Evolutionary conservation across 2,797 vertebrate species (phyloP).

Genomic region (Thaleichthys pacificus): DNA sequence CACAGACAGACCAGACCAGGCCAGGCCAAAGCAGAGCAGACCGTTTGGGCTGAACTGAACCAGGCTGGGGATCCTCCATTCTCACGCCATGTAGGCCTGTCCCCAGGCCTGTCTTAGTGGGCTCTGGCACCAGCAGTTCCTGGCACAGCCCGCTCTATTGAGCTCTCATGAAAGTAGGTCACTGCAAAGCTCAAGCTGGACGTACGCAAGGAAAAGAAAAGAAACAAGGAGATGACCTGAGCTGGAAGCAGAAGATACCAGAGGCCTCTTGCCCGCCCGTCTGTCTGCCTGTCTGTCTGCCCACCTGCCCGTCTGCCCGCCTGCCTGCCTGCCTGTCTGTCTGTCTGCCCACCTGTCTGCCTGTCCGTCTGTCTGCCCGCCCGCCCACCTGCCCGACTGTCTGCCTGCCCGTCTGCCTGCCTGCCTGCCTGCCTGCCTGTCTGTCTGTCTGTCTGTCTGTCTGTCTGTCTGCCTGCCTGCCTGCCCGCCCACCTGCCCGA

Average conservation of each 20-base stretch:
- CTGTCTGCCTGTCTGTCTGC: background rate
- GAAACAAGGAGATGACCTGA: slow-evolving; percentile 48
- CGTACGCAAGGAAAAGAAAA: slow-evolving; percentile 61
- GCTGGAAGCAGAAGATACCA: slow-evolving; percentile 52
- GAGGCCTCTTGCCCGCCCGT: slow-evolving; percentile 49
- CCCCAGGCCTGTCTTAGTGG: slow-evolving; percentile 49
- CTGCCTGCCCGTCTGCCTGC: background rate
- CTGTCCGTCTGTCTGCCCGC: too few species aligned
- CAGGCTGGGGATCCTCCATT: slow-evolving; percentile 37
- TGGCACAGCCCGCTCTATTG: slow-evolving; percentile 67
- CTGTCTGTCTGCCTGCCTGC: too few species aligned
- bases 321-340: background rate
- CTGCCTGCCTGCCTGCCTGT: slow-evolving; percentile 14
- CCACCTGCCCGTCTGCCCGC: too few species aligned
- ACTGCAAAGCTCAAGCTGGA: slow-evolving; percentile 63
- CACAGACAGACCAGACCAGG: background rate
- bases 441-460: background rate
- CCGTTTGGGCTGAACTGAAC: background rate
- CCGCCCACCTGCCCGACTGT: background rate
- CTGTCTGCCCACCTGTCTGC: background rate
- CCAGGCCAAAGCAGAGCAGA: background rate
- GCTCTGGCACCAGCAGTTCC: slow-evolving; percentile 51
- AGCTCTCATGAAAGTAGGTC: slow-evolving; percentile 73
- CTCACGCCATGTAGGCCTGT: slow-evolving; percentile 53
- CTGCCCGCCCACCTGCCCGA: too few species aligned